Evolutionary conservation across 1,140 invertebrate genomes (phyloP).

Genomic region (Yoshiicerus persimilis): DNA sequence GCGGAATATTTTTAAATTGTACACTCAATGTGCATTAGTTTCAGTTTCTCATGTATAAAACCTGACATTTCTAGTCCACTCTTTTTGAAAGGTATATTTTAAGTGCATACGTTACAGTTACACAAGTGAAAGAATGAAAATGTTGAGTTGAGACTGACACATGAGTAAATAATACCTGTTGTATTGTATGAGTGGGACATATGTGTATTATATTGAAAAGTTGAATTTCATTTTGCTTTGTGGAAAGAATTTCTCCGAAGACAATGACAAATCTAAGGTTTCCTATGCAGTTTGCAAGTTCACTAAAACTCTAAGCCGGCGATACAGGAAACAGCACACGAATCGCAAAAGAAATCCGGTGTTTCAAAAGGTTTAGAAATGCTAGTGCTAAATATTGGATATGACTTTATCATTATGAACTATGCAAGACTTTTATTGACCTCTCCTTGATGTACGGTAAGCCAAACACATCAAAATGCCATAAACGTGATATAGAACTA

Average conservation of each 20-base stretch:
- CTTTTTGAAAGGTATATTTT: no score
- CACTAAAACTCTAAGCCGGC: neutral
- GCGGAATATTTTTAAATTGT: neutral
- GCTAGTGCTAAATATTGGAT: neutral
- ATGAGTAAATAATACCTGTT: neutral
- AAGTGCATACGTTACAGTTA: no score
- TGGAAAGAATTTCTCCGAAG: neutral
- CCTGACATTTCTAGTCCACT: no score
- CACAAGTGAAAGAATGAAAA: neutral
- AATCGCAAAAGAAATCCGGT: neutral
- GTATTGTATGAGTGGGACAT: neutral
- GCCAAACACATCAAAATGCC: neutral
- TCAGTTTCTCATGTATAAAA: no score
- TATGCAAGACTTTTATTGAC: neutral
- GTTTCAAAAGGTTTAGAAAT: neutral
- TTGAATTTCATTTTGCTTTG: no score
- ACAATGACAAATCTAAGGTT: neutral
- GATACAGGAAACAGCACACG: neutral
- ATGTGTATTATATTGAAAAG: no score
- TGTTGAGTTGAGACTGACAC: neutral
- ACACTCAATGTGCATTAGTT: neutral
- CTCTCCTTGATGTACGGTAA: neutral
- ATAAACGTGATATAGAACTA: neutral
- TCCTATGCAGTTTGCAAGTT: neutral
- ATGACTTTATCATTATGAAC: neutral